These are phyloP conservation scores for Ceramica pisi DNA, from an alignment of 2,888 invertebrate genomes.

Conservation along the genomic window DNA sequence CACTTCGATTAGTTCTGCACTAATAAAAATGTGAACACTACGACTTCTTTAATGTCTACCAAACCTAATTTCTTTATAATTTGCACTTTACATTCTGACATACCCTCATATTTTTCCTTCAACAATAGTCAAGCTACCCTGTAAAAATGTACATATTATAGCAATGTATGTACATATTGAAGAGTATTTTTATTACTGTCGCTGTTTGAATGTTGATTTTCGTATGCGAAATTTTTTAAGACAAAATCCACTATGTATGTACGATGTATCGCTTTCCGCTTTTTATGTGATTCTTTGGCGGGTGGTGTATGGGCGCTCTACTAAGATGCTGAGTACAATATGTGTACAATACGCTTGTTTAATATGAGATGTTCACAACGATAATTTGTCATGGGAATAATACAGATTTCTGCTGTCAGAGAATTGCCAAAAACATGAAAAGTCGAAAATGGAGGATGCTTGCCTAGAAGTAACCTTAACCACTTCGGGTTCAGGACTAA, in stretches of 20 bases:
- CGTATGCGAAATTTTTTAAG: constrained; percentile 59
- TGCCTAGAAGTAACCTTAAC: too few relatives aligned
- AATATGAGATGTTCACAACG: too few relatives aligned
- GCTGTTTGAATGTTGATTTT: constrained; percentile 72
- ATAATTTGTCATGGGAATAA: background rate
- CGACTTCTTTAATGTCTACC: constrained; percentile 14
- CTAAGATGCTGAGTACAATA: background rate
- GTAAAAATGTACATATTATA: constrained; percentile 77
- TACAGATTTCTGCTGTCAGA: too few relatives aligned
- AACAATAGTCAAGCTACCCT: constrained; percentile 66
- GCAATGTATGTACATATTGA: constrained; percentile 79
- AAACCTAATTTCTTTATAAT: background rate
- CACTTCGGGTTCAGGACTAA: too few relatives aligned
- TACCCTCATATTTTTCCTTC: constrained; percentile 5
- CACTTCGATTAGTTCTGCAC: constrained; percentile 15
- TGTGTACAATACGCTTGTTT: constrained; percentile 1
- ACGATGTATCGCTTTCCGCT: constrained; percentile 62
- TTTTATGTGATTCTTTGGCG: constrained; percentile 60
- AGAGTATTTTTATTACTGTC: constrained; percentile 76
- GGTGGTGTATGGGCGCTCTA: constrained; percentile 47
- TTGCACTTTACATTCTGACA: constrained; percentile 1
- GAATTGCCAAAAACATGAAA: too few relatives aligned
- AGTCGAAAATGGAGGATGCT: too few relatives aligned
- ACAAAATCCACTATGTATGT: constrained; percentile 56
- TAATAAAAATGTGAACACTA: constrained; percentile 17